Evolutionary conservation across 2,797 vertebrate species (phyloP), one percentile per base, ranked within the genome.

Genomic region (Argentina silus): DNA sequence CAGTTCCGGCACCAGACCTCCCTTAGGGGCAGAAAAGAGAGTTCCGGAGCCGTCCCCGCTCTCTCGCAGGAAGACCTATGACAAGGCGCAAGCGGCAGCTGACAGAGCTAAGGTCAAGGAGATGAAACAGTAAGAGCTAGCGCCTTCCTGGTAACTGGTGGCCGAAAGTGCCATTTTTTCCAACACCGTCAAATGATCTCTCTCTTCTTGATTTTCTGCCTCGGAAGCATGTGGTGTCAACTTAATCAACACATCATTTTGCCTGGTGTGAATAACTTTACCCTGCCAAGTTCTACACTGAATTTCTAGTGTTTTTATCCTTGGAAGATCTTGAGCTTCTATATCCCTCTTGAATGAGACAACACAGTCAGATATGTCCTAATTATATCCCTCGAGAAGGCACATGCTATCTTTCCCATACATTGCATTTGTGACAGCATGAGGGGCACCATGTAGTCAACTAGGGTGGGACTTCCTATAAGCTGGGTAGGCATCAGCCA

Each of bases 31-130:
- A 83, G 97, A 97, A 81, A 97, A 94, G 90, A 95, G 94, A 91
- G 81, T 93, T 0, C 93, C 95, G 47, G 97, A 98, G 87, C 94
- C 96, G 42, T 99, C 98, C 2, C 97, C 98, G 75, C 90, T 95
- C 82, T 86, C 93, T 78, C 96, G 95, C 91, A 97, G 97, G 91
- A 99, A 97, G 95, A 81, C 91, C 51, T 96, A 95, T 92, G 97
- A 98, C 84, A 98, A 95, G 91, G 87, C 86, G 51, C 91, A 93
- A 70, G 86, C 90, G 76, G 84, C 91, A 72, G 69, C 88, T 67
- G 95, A 98, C 81, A 97, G 94, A 89, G 83, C 93, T 90, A 98
- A 97, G 91, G 76, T 93, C 87, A 98, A 97, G 93, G 97, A 98
- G 84, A 95, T 94, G 53, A 98, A 96, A 94, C 95, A 95, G 98